These are phyloP conservation scores for Cosmia pyralina DNA, from an alignment of 2,888 invertebrate genomes.

Conservation along the genomic window DNA sequence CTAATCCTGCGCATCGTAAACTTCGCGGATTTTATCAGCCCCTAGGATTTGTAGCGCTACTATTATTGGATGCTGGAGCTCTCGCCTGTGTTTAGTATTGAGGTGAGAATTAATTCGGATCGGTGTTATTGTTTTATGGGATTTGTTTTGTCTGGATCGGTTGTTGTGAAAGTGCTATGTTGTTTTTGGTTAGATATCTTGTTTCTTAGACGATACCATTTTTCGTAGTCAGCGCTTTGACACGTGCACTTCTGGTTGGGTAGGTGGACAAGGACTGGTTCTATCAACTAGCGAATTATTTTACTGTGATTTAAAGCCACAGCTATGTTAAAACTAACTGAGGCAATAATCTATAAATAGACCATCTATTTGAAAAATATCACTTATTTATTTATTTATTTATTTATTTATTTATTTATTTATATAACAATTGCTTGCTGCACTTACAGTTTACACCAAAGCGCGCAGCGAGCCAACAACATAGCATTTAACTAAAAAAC, in stretches of 20 bases:
- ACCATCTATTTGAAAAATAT: not conserved
- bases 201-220: not conserved
- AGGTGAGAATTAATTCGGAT: slow-evolving; percentile 41
- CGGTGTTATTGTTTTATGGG: slow-evolving; percentile 20
- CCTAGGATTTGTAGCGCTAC: slow-evolving; percentile 49
- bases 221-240: not conserved
- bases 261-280: not conserved
- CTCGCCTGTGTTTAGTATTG: slow-evolving; percentile 25
- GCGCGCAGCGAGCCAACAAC: too few species aligned
- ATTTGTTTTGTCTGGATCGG: slow-evolving; percentile 26
- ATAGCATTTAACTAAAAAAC: too few species aligned
- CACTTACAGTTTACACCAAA: too few species aligned
- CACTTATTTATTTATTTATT: too few species aligned
- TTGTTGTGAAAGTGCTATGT: slow-evolving; percentile 1
- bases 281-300: not conserved
- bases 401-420: too few species aligned
- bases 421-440: too few species aligned
- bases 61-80: slow-evolving; percentile 53
- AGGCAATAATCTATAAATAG: not conserved
- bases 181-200: slow-evolving; percentile 3
- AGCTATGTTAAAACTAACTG: not conserved
- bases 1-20: slow-evolving; percentile 63
- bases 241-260: not conserved
- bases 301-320: not conserved
- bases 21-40: slow-evolving; percentile 57